Evolutionary conservation across 2,888 invertebrate species (phyloP).

Genomic region (Euproctis similis): DNA sequence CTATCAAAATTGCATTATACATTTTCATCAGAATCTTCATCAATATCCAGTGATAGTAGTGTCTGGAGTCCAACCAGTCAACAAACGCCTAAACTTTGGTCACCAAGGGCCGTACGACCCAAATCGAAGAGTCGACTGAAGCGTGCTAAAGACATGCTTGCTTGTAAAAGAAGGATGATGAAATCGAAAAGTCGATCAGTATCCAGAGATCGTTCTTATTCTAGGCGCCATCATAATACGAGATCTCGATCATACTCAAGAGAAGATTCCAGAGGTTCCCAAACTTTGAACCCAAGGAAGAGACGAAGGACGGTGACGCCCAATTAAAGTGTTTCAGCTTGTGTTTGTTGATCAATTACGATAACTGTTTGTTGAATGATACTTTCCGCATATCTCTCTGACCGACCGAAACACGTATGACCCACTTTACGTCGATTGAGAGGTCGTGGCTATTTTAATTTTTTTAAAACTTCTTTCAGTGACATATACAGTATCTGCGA

Average conservation of each 20-base stretch:
- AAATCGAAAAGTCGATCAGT: conserved; percentile 1
- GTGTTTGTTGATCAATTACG: too few relatives aligned
- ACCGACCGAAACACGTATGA: too few relatives aligned
- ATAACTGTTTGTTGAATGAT: too few relatives aligned
- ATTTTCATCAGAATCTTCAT: background rate
- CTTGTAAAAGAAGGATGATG: conserved; percentile 4
- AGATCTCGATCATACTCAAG: background rate
- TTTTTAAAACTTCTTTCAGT: too few relatives aligned
- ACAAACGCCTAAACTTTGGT: background rate
- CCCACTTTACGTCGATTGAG: too few relatives aligned
- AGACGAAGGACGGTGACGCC: too few relatives aligned
- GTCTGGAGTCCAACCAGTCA: background rate
- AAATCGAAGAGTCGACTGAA: conserved; percentile 3
- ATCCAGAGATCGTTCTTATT: background rate
- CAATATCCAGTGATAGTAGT: conserved; percentile 1
- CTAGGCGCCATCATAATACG: background rate
- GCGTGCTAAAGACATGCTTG: conserved; percentile 5
- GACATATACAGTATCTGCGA: too few relatives aligned
- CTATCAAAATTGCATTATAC: background rate
- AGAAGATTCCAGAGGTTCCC: too few relatives aligned
- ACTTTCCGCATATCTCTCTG: too few relatives aligned
- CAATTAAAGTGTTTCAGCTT: too few relatives aligned
- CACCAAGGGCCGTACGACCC: background rate
- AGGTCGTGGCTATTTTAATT: too few relatives aligned
- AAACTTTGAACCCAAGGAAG: too few relatives aligned